phyloP scores from a whole-genome alignment of 2,888 invertebrate species.

The Eumerus sabulonum region DNA sequence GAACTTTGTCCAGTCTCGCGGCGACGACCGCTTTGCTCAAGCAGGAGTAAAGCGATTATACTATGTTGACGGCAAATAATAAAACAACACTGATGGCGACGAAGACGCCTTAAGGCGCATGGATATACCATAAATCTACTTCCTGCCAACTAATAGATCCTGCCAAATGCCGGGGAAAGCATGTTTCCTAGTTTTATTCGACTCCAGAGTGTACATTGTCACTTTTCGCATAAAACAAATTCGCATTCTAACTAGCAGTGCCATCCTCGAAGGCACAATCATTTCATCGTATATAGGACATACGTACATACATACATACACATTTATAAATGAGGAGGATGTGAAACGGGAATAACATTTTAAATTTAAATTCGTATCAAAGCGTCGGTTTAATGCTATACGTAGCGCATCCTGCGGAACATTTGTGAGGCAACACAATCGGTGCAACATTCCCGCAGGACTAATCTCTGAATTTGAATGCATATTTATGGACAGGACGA shows the following conservation, averaged over 20 bases:
- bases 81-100: no score
- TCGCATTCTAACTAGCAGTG: no score
- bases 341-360: slow-evolving; percentile 11
- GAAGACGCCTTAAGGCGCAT: slow-evolving; percentile 26
- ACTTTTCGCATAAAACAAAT: slow-evolving; percentile 8
- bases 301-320: no score
- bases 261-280: no score
- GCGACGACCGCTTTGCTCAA: no score
- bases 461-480: slow-evolving; percentile 65
- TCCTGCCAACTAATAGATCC: slow-evolving; percentile 57
- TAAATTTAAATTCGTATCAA: slow-evolving; percentile 59
- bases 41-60: no score
- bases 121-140: slow-evolving; percentile 53
- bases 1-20: no score
- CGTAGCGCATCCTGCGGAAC: slow-evolving; percentile 27
- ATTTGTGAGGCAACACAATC: slow-evolving; percentile 42
- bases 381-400: not conserved
- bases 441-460: slow-evolving; percentile 59
- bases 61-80: no score
- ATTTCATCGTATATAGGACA: slow-evolving; percentile 1
- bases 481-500: slow-evolving; percentile 64
- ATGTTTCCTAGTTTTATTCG: slow-evolving; percentile 58
- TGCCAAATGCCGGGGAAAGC: slow-evolving; percentile 50
- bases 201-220: slow-evolving; percentile 50
- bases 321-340: not conserved